Percentiles rank a stretch among this genome's conserved stretches.
Conservation (phyloP, 2,113 vertebrate genomes). For the Labeo catla region DNA sequence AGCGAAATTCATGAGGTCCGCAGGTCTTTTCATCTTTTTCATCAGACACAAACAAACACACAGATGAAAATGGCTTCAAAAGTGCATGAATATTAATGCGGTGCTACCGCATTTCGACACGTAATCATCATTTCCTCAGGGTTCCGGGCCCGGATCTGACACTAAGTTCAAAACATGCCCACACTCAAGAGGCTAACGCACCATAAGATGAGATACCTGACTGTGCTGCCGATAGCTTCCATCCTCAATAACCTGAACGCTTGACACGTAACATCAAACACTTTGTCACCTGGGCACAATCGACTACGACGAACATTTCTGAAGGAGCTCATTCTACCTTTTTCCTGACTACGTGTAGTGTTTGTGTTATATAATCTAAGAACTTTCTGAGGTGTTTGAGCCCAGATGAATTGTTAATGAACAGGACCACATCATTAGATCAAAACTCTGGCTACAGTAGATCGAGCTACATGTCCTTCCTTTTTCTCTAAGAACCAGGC, state of each 20-base stretch:
- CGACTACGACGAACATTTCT: slow-evolving; percentile 38
- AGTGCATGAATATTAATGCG: slow-evolving; percentile 75
- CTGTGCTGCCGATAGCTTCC: slow-evolving; percentile 52
- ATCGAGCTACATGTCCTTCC: not conserved
- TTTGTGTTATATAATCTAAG: not conserved
- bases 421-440: not conserved
- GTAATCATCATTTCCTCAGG: slow-evolving; percentile 74
- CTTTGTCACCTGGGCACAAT: slow-evolving; percentile 41
- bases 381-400: slow-evolving; percentile 1
- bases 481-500: not conserved
- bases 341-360: not conserved
- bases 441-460: not conserved
- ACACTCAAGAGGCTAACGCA: slow-evolving; percentile 63
- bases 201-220: slow-evolving; percentile 71
- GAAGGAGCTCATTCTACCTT: slow-evolving; percentile 1
- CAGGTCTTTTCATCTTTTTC: slow-evolving; percentile 97
- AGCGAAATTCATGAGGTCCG: slow-evolving; percentile 96
- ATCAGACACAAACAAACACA: slow-evolving; percentile 77
- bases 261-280: slow-evolving; percentile 55
- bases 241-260: slow-evolving; percentile 56
- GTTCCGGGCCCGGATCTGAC: slow-evolving; percentile 70
- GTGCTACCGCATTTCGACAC: slow-evolving; percentile 62
- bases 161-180: slow-evolving; percentile 71
- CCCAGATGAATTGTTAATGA: not conserved
- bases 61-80: slow-evolving; percentile 76